Base-by-base conservation (phyloP, 2,113 vertebrate genomes). In the Sceloporus tristichus region DNA sequence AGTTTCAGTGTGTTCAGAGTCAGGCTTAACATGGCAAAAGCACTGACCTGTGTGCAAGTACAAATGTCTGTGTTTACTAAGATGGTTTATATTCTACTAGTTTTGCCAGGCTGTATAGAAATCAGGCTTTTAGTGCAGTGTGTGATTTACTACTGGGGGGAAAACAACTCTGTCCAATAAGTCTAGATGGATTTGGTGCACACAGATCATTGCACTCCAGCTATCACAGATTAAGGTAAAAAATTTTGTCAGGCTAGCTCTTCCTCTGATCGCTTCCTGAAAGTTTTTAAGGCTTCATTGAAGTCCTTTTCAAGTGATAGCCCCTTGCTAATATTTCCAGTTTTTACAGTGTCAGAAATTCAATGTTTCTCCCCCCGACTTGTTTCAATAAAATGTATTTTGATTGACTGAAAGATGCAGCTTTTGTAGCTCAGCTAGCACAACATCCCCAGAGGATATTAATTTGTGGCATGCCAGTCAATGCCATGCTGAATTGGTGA, bases 381-480 rank as follows among this genome's bases (percentile, higher is more conserved):
- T 10, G 0, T 87, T 91, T 76, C 83, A 94, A 91, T 92, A 92
- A 76, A 91, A 93, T 94, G 87, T 88, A 80, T 94, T 91, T 90
- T 81, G 84, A 94, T 85, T 91, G 86, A 93, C 89, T 96, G 4
- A 8, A 92, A 94, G 82, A 90, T 86, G 85, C 84, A 2, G 29
- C 73, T 9, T 93, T 87, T 87, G 59, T 85, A 88, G 88, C 79
- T 84, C 85, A 91, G 82, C 79, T 92, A 94, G 92, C 91, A 71
- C 76, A 38, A 0, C 5, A 78, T 86, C 23, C 83, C 74, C 85
- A n/a, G 91, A 85, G 79, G 84, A 86, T 71, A 82, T 82, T 68
- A 85, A 87, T 87, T 85, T 90, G 86, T 27, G 13, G 91, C 85
- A 87, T 92, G 80, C 89, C 70, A 86, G 92, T 89, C 85, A 86